Conservation (phyloP, 2,888 invertebrate species). For the Drosophila neotestacea region DNA sequence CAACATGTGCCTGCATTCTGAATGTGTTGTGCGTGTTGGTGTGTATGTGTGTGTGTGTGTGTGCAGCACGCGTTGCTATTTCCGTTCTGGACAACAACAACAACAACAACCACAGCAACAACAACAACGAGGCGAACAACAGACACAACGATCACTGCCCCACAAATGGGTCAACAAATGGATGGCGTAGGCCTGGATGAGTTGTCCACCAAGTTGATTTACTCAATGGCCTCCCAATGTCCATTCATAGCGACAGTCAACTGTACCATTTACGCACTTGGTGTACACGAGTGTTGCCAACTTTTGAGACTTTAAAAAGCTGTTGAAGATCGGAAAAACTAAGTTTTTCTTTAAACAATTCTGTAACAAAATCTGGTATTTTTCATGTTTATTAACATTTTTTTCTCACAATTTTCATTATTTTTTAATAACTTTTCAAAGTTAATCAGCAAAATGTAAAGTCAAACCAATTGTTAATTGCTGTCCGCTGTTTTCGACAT, state of each 20-base stretch:
- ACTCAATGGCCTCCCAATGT: conserved; percentile 24
- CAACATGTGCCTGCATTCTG: conserved; percentile 40
- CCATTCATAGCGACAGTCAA: conserved; percentile 25
- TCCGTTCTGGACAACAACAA: conserved; percentile 60
- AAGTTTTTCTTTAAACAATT: too few relatives aligned
- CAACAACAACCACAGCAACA: conserved; percentile 1
- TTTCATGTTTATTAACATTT: too few relatives aligned
- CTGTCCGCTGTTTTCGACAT: too few relatives aligned
- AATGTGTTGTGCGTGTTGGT: conserved; percentile 30
- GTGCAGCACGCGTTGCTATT: conserved; percentile 67
- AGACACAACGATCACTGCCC: conserved; percentile 35
- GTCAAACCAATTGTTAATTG: too few relatives aligned
- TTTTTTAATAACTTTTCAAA: too few relatives aligned
- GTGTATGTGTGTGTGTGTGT: conserved; percentile 25
- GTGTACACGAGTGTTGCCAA: too few relatives aligned
- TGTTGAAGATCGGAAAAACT: too few relatives aligned
- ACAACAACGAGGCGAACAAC: not conserved
- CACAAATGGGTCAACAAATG: conserved; percentile 57
- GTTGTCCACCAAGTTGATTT: conserved; percentile 39
- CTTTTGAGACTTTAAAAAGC: too few relatives aligned
- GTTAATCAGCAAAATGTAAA: too few relatives aligned
- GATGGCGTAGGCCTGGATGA: conserved; percentile 35
- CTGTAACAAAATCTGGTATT: too few relatives aligned
- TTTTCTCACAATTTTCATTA: too few relatives aligned
- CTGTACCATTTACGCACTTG: conserved; percentile 6